Conservation (phyloP, 2,797 vertebrate genomes). For the Labroides dimidiatus region DNA sequence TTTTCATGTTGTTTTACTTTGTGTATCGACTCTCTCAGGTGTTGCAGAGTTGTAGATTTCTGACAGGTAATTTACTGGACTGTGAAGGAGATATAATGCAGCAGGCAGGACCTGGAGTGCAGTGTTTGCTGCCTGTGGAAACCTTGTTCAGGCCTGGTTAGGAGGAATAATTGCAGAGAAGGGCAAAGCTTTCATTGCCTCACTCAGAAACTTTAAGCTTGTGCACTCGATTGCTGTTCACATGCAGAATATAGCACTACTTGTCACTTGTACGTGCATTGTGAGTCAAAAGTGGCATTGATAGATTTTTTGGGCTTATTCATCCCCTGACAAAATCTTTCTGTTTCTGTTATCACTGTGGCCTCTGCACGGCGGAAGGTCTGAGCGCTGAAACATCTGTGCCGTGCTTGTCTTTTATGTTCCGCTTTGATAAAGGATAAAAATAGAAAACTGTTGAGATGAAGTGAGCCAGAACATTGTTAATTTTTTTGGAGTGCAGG, state of each 20-base stretch:
- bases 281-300: slow-evolving; percentile 47
- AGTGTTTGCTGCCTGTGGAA: background rate
- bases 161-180: slow-evolving; percentile 23
- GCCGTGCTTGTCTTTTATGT: slow-evolving; percentile 45
- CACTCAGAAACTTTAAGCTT: background rate
- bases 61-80: slow-evolving; percentile 43
- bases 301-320: slow-evolving; percentile 45
- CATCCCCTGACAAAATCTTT: slow-evolving; percentile 38
- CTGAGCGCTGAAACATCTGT: slow-evolving; percentile 36
- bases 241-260: slow-evolving; percentile 4
- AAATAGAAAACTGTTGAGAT: slow-evolving; percentile 63
- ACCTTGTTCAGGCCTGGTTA: slow-evolving; percentile 5
- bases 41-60: slow-evolving; percentile 4
- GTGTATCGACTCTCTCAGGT: slow-evolving; percentile 2
- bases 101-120: background rate
- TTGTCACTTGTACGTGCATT: slow-evolving; percentile 13
- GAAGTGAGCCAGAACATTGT: slow-evolving; percentile 49
- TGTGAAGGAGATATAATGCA: slow-evolving; percentile 7
- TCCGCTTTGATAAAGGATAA: slow-evolving; percentile 56
- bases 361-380: slow-evolving; percentile 27
- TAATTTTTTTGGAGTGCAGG: slow-evolving; percentile 2
- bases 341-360: slow-evolving; percentile 50
- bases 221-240: slow-evolving; percentile 4
- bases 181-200: slow-evolving; percentile 13
- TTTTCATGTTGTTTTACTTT: slow-evolving; percentile 29